These are phyloP conservation scores for Centropyge bicolor DNA, from an alignment of 2,797 vertebrate species.

Conservation along the genomic window DNA sequence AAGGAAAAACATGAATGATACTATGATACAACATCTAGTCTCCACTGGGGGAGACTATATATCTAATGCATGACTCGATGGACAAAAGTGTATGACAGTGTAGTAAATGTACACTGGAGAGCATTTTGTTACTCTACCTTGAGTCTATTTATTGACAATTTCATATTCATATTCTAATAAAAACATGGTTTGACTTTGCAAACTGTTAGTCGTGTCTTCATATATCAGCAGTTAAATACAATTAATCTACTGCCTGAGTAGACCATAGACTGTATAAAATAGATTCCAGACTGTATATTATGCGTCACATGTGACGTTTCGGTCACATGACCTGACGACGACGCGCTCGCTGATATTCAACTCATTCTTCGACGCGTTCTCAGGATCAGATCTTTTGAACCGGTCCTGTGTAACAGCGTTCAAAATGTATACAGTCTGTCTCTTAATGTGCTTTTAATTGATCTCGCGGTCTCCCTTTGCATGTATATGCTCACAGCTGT, in stretches of 20 bases:
- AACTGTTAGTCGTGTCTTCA: not conserved
- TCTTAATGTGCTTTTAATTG: accelerated
- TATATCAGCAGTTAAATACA: not conserved
- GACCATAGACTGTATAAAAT: too few species aligned
- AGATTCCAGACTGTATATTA: too few species aligned
- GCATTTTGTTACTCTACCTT: not conserved
- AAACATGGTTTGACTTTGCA: not conserved
- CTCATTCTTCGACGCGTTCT: not conserved
- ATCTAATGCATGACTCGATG: not conserved
- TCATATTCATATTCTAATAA: not conserved
- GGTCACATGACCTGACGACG: conserved; percentile 3
- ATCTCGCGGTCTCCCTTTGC: accelerated
- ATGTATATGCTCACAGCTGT: accelerated
- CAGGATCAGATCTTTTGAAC: conserved; percentile 27
- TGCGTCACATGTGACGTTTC: conserved; percentile 4
- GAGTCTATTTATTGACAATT: not conserved
- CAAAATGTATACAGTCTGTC: not conserved
- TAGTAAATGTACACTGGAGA: not conserved
- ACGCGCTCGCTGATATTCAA: not conserved
- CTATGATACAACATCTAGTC: not conserved
- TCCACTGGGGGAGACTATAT: not conserved
- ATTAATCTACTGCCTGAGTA: not conserved
- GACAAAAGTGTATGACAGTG: not conserved
- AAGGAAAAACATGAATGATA: not conserved
- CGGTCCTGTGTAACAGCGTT: accelerated